These are phyloP conservation scores for Lepidocyrtinus sp. DNA, from an alignment of 2,888 invertebrate species.

Conservation along the genomic window DNA sequence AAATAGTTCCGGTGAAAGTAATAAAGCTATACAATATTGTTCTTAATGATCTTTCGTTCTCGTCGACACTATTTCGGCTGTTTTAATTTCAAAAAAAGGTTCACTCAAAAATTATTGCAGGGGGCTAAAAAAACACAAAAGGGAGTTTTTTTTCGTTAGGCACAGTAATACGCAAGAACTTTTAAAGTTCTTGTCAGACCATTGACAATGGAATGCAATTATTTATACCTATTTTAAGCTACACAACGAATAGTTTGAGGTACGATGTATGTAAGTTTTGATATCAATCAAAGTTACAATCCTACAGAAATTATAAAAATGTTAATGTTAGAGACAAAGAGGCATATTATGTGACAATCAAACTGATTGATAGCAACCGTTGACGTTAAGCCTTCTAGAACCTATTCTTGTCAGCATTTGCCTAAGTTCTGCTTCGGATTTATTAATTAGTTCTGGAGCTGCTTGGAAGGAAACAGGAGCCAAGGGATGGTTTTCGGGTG, in stretches of 20 bases:
- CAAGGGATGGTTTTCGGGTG: slow-evolving; percentile 47
- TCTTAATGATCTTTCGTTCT: no score
- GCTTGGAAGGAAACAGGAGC: slow-evolving; percentile 43
- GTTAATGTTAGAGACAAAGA: not conserved
- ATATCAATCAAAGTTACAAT: not conserved
- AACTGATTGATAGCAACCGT: slow-evolving; percentile 40
- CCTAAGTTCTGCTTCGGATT: slow-evolving; percentile 46
- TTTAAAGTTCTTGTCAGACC: slow-evolving; percentile 39
- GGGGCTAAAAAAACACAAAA: no score
- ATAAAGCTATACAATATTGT: no score
- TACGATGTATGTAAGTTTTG: slow-evolving; percentile 14
- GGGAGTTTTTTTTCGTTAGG: slow-evolving; percentile 2
- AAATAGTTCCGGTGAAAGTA: no score
- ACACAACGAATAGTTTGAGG: not conserved
- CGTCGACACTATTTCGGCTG: no score
- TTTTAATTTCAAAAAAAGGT: no score
- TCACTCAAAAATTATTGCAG: no score
- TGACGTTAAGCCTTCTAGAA: slow-evolving; percentile 33
- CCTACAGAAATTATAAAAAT: slow-evolving; percentile 11
- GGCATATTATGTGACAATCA: slow-evolving; percentile 1
- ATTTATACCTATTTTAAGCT: slow-evolving; percentile 3
- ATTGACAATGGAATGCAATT: slow-evolving; percentile 52
- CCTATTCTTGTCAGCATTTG: slow-evolving; percentile 42
- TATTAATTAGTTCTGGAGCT: slow-evolving; percentile 49
- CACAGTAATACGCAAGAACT: slow-evolving; percentile 10